Base-by-base conservation (phyloP, 2,888 invertebrate genomes). In the Celastrina argiolus region DNA sequence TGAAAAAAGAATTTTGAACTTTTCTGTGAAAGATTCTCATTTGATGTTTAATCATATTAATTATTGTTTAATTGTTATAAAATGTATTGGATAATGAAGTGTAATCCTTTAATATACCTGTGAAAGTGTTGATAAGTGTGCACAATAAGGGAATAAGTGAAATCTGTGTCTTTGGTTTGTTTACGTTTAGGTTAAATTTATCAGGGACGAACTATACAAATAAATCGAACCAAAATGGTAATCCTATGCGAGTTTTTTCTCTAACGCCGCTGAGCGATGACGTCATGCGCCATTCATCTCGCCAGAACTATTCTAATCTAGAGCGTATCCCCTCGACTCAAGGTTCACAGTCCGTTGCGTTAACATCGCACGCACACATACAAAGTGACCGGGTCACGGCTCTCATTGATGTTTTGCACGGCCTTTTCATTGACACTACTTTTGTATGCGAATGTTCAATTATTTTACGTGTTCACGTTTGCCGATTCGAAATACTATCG, bases 371-470 rank as follows among this genome's bases (percentile, higher is more conserved):
- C 78, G 77, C 85, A 81, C 87, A 86, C 87, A 81, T 68, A 26
- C 64, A 66, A 69, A 67, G 39, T 84, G 87, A 86, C 86, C 87
- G 81, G 87, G 85, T 86, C 87, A 84, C 75, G 77, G 81, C 81
- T 82, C 83, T n/a, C 88, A 90, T 88, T 90, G 88, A 88, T 87
- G 84, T 87, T 88, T 85, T 78, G 84, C 84, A 80, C 79, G 82
- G 85, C 81, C 77, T 78, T 80, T 84, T 81, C 88, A 88, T 89
- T 88, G 84, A 88, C 83, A 79, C 79, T n/a, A 22, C 51, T 51
- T 36, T 22, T 22, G 31, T 56, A n/a, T 36, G 64, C 39, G 51
- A n/a, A 56, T 36, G 34, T 65, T 26, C 39, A 56, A 64, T 16
- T 58, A 58, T 28, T 51, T 51, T 26, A 51, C n/a, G n/a, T n/a